Evolutionary conservation across 2,797 vertebrate genomes (phyloP), one percentile per base, ranked within the genome.

Genomic region (Peromyscus eremicus): DNA sequence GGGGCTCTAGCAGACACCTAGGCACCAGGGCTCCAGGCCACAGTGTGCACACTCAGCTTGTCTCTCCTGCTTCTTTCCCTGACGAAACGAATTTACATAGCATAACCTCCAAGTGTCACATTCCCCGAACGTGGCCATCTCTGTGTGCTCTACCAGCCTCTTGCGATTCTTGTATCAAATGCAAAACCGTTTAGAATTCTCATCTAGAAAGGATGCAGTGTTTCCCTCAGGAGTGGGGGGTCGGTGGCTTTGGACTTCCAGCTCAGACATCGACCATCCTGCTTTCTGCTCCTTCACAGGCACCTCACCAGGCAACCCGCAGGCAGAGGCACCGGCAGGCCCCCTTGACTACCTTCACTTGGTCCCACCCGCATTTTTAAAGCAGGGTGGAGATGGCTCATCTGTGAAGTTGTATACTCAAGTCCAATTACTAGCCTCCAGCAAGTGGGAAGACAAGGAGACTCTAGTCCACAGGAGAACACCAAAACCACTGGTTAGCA

Each of bases 121-220:
- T 43, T 49, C 40, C 34, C 81, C 37, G 2, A 32, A 34, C 64
- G 93, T 57, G 86, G 57, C 79, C 64, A 52, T 4, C 23, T 66
- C 16, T 68, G 21, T 52, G 37, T 23, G 40, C 9, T 9, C 16
- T 8, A 27, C 21, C 14, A 40, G 16, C 4, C 46, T 37, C 29
- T 60, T 87, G 37, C 70, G 43, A 57, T 71, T 79, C 75, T 70
- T 70, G 5, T 7, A 21, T 43, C 49, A 64, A 71, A 77, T 34
- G 73, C 27, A 89, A 89, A 94, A 93, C 40, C 37, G 52, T 94
- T 60, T 81, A 34, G 40, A 88, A 66, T 46, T 40, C 37, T 17
- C 29, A 49, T 73, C 66, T 57, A 79, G n/a, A 76, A 80, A 93
- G 81, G 75, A 82, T 88, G 16, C 23, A 21, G 9, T 19, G 5